Conservation (phyloP, 2,888 invertebrate genomes). For the Tupiocoris notatus region DNA sequence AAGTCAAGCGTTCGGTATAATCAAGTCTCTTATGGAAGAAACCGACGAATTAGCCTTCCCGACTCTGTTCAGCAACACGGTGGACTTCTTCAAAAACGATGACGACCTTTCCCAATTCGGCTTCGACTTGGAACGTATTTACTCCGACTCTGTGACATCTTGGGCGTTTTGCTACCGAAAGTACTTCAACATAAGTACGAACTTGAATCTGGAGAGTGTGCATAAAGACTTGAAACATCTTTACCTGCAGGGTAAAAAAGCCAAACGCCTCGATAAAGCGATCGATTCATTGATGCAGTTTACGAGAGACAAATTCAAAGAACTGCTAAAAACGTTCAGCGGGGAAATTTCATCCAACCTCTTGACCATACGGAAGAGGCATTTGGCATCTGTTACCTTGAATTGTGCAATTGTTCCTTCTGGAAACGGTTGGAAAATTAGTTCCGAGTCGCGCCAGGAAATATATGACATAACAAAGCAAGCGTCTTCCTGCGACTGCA, state of each 20-base stretch:
- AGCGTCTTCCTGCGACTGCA: neutral
- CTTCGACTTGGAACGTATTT: no score
- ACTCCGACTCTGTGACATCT: no score
- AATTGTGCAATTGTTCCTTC: no score
- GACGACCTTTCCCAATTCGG: no score
- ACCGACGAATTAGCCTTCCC: neutral
- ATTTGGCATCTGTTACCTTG: neutral
- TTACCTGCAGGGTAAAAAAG: constrained; percentile 46
- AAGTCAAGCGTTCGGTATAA: no score
- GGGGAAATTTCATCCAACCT: neutral
- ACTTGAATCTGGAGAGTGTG: constrained; percentile 49
- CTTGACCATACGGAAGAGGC: constrained; percentile 1
- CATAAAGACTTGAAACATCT: constrained; percentile 48
- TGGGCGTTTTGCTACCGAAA: constrained; percentile 48
- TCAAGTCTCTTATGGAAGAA: no score
- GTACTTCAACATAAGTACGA: constrained; percentile 48
- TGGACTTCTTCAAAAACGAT: no score
- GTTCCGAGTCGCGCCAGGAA: neutral
- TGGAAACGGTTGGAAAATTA: neutral
- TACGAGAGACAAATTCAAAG: no score
- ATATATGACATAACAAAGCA: neutral
- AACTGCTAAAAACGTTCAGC: neutral
- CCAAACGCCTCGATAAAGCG: constrained; percentile 46
- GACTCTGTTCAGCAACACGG: no score
- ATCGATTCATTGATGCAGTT: constrained; percentile 44